Evolutionary conservation across 2,797 vertebrate species (phyloP).

Genomic region (Brachyrhaphis roseni): DNA sequence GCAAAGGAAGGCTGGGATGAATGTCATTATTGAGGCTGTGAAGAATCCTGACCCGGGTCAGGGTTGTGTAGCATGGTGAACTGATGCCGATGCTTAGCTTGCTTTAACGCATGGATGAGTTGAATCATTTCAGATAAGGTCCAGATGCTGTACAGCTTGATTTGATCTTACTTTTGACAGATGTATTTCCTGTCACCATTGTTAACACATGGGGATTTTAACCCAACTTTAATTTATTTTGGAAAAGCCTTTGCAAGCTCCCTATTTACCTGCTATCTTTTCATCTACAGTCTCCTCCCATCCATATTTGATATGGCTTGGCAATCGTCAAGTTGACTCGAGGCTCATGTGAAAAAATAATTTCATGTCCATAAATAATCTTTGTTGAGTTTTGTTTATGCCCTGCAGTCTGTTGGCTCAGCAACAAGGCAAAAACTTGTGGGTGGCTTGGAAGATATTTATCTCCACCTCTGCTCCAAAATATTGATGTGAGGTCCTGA

Average conservation of each 20-base stretch:
- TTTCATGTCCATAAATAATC: constrained; percentile 16
- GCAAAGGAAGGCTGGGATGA: neutral
- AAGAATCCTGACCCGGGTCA: neutral
- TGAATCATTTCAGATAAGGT: constrained; percentile 12
- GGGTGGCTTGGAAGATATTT: constrained; percentile 42
- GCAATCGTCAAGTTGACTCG: constrained; percentile 13
- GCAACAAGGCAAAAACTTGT: constrained; percentile 29
- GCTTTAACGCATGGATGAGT: neutral
- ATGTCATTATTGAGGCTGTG: no score
- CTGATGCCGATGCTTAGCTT: neutral
- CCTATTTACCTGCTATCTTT: constrained; percentile 26
- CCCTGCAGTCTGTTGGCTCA: constrained; percentile 4
- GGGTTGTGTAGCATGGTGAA: constrained; percentile 2
- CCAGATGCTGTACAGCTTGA: constrained; percentile 29
- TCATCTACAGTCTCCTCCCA: constrained; percentile 12
- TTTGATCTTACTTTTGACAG: constrained; percentile 50
- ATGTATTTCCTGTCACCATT: constrained; percentile 48
- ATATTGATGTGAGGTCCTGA: constrained; percentile 60
- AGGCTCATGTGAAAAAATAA: constrained; percentile 12
- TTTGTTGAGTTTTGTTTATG: constrained; percentile 23
- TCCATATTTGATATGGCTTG: constrained; percentile 7
- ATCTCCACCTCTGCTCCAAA: constrained; percentile 45
- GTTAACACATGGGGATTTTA: constrained; percentile 44
- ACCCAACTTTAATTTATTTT: constrained; percentile 39
- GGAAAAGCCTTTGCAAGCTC: constrained; percentile 14